Evolutionary conservation across 2,888 invertebrate genomes (phyloP).

Genomic region (Pediacus dermestoides): DNA sequence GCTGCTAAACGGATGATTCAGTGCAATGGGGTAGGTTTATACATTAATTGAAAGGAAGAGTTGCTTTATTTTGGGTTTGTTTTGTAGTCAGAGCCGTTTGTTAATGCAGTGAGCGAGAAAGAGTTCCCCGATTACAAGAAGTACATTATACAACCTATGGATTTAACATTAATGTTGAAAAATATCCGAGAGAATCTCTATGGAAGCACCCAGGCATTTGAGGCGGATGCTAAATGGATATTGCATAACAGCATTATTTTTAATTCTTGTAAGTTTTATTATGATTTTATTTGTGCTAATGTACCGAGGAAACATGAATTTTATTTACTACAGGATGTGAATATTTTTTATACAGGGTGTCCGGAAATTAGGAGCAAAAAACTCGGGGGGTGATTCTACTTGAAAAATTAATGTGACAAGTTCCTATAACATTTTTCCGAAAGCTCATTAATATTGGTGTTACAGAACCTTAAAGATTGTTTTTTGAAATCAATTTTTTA

Average conservation of each 20-base stretch:
- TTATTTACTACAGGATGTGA: no score
- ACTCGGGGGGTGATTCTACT: no score
- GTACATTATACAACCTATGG: conserved; percentile 85
- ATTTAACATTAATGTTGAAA: conserved; percentile 68
- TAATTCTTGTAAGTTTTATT: conserved; percentile 70
- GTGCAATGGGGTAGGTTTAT: conserved; percentile 67
- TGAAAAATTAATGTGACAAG: no score
- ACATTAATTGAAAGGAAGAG: background rate
- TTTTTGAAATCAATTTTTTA: no score
- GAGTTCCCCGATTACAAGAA: conserved; percentile 75
- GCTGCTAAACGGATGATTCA: conserved; percentile 78
- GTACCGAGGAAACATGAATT: no score
- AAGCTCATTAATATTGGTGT: no score
- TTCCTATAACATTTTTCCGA: no score
- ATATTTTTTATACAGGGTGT: no score
- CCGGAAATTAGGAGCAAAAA: no score
- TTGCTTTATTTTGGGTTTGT: conserved; percentile 16
- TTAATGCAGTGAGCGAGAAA: conserved; percentile 67
- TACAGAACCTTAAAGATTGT: no score
- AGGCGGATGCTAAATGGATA: conserved; percentile 90
- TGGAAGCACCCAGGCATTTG: conserved; percentile 84
- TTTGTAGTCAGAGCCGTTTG: conserved; percentile 73
- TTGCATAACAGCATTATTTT: conserved; percentile 89
- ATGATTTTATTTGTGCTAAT: no score
- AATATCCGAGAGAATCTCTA: conserved; percentile 75